Base-by-base conservation (phyloP, 2,888 invertebrate species). In the Philaethria dido region DNA sequence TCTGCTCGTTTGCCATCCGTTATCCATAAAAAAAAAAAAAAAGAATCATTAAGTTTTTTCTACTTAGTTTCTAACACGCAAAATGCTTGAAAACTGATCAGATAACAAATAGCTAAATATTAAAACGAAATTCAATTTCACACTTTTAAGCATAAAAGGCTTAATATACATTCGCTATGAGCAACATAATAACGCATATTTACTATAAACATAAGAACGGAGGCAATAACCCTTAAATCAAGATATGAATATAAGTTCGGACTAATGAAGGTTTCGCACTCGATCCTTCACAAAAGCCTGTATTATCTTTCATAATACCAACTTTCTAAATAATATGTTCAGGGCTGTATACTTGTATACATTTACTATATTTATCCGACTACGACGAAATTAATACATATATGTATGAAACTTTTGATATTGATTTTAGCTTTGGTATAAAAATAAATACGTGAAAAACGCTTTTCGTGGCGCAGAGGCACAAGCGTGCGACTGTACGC, bases 221-320 rank as follows among this genome's bases (percentile, higher is more conserved):
- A 68, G 47, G 69, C 69, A 64, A 70, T 70, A 70, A 70, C 70
- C 72, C 71, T 72, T 75, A 73, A 77, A 81, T 79, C 78, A 75
- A 77, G 83, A 83, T 80, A 77, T 72, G 77, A 78, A 76, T 77
- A 74, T 75, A 79, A 78, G 78, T 79, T 77, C 71, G 73, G 74
- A 77, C 75, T 81, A 82, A 84, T 82, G 80, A 78, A 79, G 78
- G 74, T 74, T 67, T 45, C 66, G 59, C 62, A 36, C 54, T 62
- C 61, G 55, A 60, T 50, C 70, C 63, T 68, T 68, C 6, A 66
- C 66, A 66, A 68, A 69, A 66, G 68, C 61, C 55, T 62, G 48
- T 65, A 68, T 71, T 71, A 67, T 69, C 64, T 64, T 66, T 66
- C 64, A 62, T 66, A 68, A 68, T 71, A 70, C 62, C 64, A 55